Percentiles rank a stretch among this genome's conserved stretches.
phyloP scores from a whole-genome alignment of 1,140 invertebrate genomes.

The Magallana ariakensis region DNA sequence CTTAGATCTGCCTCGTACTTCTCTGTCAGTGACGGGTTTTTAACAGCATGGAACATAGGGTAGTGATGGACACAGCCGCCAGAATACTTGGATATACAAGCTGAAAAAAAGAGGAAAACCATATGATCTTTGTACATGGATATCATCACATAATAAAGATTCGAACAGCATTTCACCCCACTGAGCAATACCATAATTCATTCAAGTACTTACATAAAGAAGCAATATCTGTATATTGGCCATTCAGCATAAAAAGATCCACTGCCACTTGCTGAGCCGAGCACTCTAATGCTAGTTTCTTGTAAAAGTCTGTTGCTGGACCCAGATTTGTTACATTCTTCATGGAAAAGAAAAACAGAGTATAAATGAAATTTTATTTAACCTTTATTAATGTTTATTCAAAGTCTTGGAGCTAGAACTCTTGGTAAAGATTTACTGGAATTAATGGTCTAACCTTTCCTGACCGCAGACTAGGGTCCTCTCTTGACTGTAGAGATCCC shows the following conservation, averaged over 20 bases:
- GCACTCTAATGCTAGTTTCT: slow-evolving; percentile 96
- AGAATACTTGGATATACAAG: slow-evolving; percentile 96
- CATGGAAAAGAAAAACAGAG: slow-evolving; percentile 52
- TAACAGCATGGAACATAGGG: slow-evolving; percentile 89
- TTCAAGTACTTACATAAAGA: slow-evolving; percentile 88
- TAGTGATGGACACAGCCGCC: slow-evolving; percentile 96
- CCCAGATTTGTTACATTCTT: slow-evolving; percentile 85
- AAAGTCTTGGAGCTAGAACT: too few relatives aligned
- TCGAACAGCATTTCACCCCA: too few relatives aligned
- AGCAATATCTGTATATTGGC: slow-evolving; percentile 95
- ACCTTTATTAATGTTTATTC: too few relatives aligned
- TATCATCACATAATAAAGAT: too few relatives aligned
- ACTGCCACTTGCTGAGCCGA: slow-evolving; percentile 97
- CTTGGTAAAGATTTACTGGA: too few relatives aligned
- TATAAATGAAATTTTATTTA: too few relatives aligned
- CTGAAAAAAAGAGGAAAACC: slow-evolving; percentile 80
- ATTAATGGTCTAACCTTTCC: slow-evolving; percentile 82
- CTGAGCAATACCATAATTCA: too few relatives aligned
- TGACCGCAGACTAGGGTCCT: slow-evolving; percentile 89
- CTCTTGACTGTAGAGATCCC: slow-evolving; percentile 90
- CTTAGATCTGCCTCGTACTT: slow-evolving; percentile 89
- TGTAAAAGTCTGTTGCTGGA: slow-evolving; percentile 99
- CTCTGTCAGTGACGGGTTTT: slow-evolving; percentile 86
- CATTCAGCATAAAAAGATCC: slow-evolving; percentile 96
- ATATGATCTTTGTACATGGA: background rate